Percentiles rank a stretch among this genome's conserved stretches.
These are phyloP conservation scores for Bruchidius siliquastri DNA, from an alignment of 2,888 invertebrate species.

Conservation along the genomic window DNA sequence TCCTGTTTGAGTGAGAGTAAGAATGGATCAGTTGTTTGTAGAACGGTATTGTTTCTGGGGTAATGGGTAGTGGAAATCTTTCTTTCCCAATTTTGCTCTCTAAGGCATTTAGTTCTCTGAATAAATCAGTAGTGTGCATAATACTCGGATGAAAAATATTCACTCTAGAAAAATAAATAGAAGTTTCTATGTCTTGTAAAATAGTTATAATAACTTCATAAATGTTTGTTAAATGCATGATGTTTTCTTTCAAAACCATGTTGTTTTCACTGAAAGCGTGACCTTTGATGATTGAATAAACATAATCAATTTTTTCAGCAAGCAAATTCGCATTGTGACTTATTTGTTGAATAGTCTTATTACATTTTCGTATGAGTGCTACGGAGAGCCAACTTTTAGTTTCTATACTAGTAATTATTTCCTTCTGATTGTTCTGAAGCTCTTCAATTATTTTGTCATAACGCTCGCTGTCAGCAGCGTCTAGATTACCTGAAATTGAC, in stretches of 20 bases:
- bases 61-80: not conserved
- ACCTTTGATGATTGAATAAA: not conserved
- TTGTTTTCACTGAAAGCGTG: not conserved
- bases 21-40: not conserved
- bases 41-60: not conserved
- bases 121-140: not conserved
- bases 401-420: not conserved
- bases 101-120: not conserved
- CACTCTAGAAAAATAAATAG: not conserved
- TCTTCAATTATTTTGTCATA: not conserved
- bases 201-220: slow-evolving; percentile 1
- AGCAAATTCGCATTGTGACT: not conserved
- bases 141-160: slow-evolving; percentile 3
- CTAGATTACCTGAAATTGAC: not conserved
- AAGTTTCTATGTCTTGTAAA: slow-evolving; percentile 2
- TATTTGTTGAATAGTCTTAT: not conserved
- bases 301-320: not conserved
- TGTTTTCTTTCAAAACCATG: not conserved
- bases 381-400: not conserved
- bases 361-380: not conserved
- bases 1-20: not conserved
- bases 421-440: not conserved
- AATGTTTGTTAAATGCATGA: not conserved
- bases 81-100: not conserved
- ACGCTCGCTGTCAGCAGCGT: not conserved